Evolutionary conservation across 2,888 invertebrate species (phyloP).

Genomic region (Smittia sp.): DNA sequence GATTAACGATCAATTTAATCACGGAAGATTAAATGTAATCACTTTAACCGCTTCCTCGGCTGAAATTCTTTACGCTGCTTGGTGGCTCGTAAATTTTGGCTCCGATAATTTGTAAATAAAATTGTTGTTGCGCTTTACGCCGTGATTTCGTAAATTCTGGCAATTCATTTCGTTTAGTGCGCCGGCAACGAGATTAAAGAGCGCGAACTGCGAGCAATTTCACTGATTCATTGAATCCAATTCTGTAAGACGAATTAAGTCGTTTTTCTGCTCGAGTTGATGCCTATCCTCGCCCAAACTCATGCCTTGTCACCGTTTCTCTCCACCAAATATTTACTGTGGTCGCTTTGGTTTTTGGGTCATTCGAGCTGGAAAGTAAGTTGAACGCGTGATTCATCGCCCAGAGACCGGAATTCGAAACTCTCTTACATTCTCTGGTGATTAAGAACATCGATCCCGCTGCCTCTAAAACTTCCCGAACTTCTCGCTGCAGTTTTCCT

Average conservation of each 20-base stretch:
- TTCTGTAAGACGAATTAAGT: background rate
- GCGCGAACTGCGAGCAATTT: background rate
- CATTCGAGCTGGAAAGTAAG: background rate
- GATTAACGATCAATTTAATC: conserved; percentile 3
- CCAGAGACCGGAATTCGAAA: background rate
- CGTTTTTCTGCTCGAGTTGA: background rate
- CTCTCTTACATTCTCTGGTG: background rate
- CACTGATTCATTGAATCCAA: background rate
- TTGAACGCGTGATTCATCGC: background rate
- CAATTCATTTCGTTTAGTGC: background rate
- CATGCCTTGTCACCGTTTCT: background rate
- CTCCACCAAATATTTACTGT: background rate
- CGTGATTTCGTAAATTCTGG: background rate
- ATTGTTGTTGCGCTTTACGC: background rate
- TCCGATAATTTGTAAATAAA: background rate
- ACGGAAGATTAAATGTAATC: conserved; percentile 8
- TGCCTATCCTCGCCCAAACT: background rate
- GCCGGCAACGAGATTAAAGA: background rate
- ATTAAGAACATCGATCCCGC: background rate
- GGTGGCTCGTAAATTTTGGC: background rate
- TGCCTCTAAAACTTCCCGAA: background rate
- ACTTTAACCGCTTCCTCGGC: background rate
- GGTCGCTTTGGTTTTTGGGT: background rate
- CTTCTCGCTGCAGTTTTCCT: background rate
- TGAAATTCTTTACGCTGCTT: background rate